A percentile compares a stretch with the other conserved stretches of the same genome.
Conservation (phyloP, 2,113 vertebrate genomes). For the Tachycineta bicolor region DNA sequence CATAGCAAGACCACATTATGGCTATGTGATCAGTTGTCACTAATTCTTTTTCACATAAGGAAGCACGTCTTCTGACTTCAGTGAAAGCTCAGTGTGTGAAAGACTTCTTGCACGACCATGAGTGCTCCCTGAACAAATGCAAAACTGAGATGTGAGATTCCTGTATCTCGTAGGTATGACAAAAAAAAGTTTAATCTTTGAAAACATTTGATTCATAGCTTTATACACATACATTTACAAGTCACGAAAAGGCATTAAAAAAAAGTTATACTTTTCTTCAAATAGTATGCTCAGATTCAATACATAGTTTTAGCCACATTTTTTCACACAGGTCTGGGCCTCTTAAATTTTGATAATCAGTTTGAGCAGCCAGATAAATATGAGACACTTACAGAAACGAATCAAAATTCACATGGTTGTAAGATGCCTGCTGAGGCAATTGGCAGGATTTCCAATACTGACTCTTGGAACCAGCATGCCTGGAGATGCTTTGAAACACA, state of each 20-base stretch:
- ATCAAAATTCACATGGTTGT: not conserved
- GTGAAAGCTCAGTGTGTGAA: not conserved
- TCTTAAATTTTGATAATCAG: not conserved
- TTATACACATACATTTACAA: not conserved
- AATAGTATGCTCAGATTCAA: not conserved
- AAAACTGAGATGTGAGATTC: not conserved
- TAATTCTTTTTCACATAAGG: not conserved
- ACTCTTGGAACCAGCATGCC: not conserved
- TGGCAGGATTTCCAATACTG: not conserved
- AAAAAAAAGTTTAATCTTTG: not conserved
- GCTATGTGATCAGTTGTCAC: not conserved
- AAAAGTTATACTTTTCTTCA: not conserved
- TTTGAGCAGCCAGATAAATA: not conserved
- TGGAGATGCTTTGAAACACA: not conserved
- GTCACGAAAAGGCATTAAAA: not conserved
- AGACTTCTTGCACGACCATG: not conserved
- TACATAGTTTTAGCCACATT: not conserved
- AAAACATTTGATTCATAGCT: not conserved
- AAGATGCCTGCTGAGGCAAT: not conserved
- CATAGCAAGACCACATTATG: not conserved
- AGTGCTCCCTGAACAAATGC: not conserved
- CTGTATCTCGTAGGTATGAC: not conserved
- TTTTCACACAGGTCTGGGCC: not conserved
- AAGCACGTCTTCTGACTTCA: not conserved
- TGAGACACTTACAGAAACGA: not conserved